Conservation (phyloP, 1,140 invertebrate genomes). For the Schlechtendalia chinensis region DNA sequence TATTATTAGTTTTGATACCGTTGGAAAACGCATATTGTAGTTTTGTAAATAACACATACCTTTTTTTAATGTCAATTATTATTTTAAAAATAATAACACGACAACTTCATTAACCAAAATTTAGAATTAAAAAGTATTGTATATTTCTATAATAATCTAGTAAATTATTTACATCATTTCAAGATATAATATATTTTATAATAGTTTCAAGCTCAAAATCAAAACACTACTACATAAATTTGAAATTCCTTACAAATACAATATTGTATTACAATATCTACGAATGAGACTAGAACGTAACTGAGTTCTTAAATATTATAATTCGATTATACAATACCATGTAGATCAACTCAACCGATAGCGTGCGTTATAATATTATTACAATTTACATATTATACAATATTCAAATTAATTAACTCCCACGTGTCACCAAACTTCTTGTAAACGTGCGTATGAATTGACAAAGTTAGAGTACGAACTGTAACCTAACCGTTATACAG, state of each 20-base stretch:
- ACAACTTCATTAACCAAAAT: too few species aligned
- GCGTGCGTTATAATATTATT: not conserved
- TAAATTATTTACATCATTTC: too few species aligned
- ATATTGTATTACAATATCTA: not conserved
- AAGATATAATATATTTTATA: not conserved
- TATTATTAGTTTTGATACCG: too few species aligned
- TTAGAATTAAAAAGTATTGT: too few species aligned
- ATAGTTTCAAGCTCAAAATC: not conserved
- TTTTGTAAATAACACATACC: too few species aligned
- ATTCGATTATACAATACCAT: not conserved
- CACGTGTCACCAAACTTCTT: not conserved
- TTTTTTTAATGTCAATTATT: too few species aligned
- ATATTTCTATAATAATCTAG: too few species aligned
- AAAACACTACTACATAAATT: not conserved
- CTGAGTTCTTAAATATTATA: not conserved
- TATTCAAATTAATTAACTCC: not conserved
- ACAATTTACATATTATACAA: not conserved
- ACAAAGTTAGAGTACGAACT: not conserved
- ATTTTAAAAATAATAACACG: too few species aligned
- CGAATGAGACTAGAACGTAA: not conserved
- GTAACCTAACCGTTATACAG: too few species aligned
- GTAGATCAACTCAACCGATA: not conserved
- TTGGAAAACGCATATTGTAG: too few species aligned
- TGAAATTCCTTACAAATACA: not conserved
- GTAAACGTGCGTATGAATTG: not conserved